phyloP scores from a whole-genome alignment of 2,113 vertebrate genomes.

The Cyphotilapia sp. region DNA sequence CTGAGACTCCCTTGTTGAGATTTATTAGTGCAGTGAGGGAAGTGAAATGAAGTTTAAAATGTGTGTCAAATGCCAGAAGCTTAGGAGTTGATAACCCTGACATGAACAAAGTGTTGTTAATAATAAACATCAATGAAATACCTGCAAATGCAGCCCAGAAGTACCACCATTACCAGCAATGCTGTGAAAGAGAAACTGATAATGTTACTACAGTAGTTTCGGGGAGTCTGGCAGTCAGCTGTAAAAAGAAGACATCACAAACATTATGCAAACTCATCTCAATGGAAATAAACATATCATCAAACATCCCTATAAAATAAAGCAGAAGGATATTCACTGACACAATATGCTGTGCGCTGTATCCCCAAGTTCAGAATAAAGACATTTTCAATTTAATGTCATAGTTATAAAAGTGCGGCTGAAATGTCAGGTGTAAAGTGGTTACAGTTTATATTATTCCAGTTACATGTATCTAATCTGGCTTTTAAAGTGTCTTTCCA shows the following conservation, averaged over 20 bases:
- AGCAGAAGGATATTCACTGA: not conserved
- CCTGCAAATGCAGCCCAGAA: not conserved
- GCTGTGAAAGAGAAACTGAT: not conserved
- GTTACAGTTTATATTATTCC: not conserved
- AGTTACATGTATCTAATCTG: not conserved
- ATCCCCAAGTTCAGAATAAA: fast-evolving
- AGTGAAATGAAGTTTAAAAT: not conserved
- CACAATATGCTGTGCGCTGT: not conserved
- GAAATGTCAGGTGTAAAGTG: not conserved
- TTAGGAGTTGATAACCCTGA: not conserved
- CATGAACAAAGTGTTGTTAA: not conserved
- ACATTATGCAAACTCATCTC: not conserved
- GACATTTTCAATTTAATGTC: not conserved
- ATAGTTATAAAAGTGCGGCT: not conserved
- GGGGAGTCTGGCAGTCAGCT: not conserved
- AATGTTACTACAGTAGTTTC: not conserved
- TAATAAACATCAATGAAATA: not conserved
- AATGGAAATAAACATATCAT: not conserved
- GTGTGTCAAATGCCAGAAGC: not conserved
- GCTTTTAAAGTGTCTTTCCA: not conserved
- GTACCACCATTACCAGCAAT: not conserved
- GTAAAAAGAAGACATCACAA: not conserved
- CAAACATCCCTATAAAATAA: not conserved
- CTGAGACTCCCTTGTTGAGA: not conserved
- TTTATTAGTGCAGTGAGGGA: not conserved